These are phyloP conservation scores for Drosophila quinaria DNA, from an alignment of 2,888 invertebrate species.

Conservation along the genomic window DNA sequence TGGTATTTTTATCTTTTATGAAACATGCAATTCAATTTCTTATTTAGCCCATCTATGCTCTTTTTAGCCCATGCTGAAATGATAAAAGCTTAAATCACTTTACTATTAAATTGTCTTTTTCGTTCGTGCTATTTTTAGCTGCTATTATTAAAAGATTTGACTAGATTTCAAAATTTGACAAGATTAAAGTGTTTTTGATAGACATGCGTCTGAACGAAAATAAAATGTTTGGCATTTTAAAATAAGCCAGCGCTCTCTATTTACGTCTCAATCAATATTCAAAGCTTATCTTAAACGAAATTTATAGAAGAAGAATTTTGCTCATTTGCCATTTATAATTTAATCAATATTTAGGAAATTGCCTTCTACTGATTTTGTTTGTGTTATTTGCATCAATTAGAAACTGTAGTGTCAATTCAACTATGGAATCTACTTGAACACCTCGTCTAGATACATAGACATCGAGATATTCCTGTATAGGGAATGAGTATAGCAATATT, in stretches of 20 bases:
- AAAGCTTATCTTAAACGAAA: slow-evolving; percentile 2
- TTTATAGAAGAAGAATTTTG: slow-evolving; percentile 5
- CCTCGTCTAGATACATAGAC: too few species aligned
- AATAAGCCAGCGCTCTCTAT: background rate
- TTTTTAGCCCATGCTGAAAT: too few species aligned
- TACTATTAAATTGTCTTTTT: too few species aligned
- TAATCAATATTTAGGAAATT: slow-evolving; percentile 30
- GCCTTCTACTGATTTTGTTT: slow-evolving; percentile 11
- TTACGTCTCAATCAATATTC: slow-evolving; percentile 8
- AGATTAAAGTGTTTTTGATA: background rate
- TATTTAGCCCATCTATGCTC: too few species aligned
- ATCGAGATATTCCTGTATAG: background rate
- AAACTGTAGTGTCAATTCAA: slow-evolving; percentile 8
- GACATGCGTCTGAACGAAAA: background rate
- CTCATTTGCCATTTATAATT: slow-evolving; percentile 34
- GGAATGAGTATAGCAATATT: slow-evolving; percentile 24
- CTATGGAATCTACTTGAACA: slow-evolving; percentile 6
- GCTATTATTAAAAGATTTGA: background rate
- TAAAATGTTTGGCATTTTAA: background rate
- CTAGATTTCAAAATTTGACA: background rate
- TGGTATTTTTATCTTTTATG: too few species aligned
- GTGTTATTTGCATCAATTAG: slow-evolving; percentile 3
- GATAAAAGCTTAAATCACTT: too few species aligned
- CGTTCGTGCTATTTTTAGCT: background rate
- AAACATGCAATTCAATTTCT: too few species aligned